Percentiles rank a stretch among this genome's conserved stretches.
These are phyloP conservation scores for Formica aserva DNA, from an alignment of 2,888 invertebrate genomes.

Conservation along the genomic window DNA sequence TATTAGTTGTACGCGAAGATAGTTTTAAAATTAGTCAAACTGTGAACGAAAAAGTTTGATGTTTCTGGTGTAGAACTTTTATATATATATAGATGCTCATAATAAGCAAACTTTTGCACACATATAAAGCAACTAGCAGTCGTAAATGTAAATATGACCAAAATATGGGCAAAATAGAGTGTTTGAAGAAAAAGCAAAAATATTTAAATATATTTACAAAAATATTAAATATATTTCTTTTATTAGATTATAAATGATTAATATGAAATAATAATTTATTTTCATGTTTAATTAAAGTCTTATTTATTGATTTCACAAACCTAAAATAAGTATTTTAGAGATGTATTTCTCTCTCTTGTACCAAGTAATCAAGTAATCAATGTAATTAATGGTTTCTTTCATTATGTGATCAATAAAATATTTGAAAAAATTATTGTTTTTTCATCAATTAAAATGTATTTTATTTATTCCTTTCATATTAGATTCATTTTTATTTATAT, in stretches of 20 bases:
- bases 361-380: background rate
- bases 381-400: background rate
- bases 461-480: background rate
- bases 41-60: conserved; percentile 1
- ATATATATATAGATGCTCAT: background rate
- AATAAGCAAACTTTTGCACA: conserved; percentile 7
- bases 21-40: conserved; percentile 13
- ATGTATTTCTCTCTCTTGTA: background rate
- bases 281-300: background rate
- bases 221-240: background rate
- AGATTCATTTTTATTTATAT: background rate
- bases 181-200: background rate
- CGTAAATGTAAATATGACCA: background rate
- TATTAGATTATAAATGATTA: background rate
- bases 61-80: background rate
- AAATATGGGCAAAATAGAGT: background rate
- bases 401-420: background rate
- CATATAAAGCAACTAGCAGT: background rate
- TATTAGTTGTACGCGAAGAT: conserved; percentile 21
- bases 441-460: background rate
- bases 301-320: background rate
- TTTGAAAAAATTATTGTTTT: background rate
- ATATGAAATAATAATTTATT: background rate
- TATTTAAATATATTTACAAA: background rate
- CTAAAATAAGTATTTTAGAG: background rate